Conservation (phyloP, 1,140 invertebrate species). For the Drosophila teissieri region DNA sequence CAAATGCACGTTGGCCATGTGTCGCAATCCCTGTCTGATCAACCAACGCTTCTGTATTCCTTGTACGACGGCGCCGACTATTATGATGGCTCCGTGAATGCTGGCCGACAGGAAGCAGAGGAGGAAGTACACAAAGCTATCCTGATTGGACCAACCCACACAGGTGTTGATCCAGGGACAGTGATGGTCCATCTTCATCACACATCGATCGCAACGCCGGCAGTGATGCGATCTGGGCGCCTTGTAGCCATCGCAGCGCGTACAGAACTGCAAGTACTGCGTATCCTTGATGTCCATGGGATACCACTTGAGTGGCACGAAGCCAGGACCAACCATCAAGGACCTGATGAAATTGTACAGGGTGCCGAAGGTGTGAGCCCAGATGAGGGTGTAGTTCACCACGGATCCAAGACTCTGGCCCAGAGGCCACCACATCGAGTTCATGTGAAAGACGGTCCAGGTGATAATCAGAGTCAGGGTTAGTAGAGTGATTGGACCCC, state of each 20-base stretch:
- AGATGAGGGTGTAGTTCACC: constrained; percentile 19
- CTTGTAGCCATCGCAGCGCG: constrained; percentile 95
- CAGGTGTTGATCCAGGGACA: constrained; percentile 90
- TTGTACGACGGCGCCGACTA: constrained; percentile 90
- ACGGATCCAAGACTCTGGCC: background rate
- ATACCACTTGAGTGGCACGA: constrained; percentile 36
- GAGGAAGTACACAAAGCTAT: constrained; percentile 95
- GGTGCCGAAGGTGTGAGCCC: constrained; percentile 24
- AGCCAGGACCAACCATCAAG: constrained; percentile 45
- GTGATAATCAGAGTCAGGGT: background rate
- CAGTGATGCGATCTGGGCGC: constrained; percentile 98
- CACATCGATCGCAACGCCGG: constrained; percentile 95
- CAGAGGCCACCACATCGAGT: constrained; percentile 48
- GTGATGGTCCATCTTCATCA: constrained; percentile 98
- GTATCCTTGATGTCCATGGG: constrained; percentile 6
- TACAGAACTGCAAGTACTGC: constrained; percentile 92
- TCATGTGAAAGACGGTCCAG: constrained; percentile 24
- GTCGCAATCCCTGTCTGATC: constrained; percentile 70
- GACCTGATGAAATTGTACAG: constrained; percentile 35
- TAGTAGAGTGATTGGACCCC: constrained; percentile 41
- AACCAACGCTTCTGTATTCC: constrained; percentile 80
- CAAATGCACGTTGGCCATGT: constrained; percentile 88
- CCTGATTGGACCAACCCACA: constrained; percentile 94
- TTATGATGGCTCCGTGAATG: constrained; percentile 91
- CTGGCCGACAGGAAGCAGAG: constrained; percentile 95